These are phyloP conservation scores for Pseudoips prasinana DNA, from an alignment of 2,888 invertebrate species.

Conservation along the genomic window DNA sequence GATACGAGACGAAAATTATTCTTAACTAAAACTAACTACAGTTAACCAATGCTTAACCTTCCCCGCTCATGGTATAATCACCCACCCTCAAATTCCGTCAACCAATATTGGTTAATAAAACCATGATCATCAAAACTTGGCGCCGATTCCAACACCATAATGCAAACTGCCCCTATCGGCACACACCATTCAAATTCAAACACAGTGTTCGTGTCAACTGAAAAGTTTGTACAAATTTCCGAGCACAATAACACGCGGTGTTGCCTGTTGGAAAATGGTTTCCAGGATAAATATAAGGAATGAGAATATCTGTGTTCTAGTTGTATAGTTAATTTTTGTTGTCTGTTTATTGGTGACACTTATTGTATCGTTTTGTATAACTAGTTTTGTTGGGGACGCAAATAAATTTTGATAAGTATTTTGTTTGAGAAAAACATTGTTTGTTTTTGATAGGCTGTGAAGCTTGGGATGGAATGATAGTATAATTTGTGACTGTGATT, in stretches of 20 bases:
- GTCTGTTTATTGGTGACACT: slow-evolving; percentile 57
- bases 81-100: slow-evolving; percentile 39
- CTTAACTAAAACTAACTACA: too few relatives aligned
- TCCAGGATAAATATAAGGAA: slow-evolving; percentile 3
- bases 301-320: slow-evolving; percentile 23
- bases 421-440: slow-evolving; percentile 21
- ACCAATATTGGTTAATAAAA: slow-evolving; percentile 82
- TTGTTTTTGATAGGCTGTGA: slow-evolving; percentile 14
- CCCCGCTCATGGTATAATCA: slow-evolving; percentile 29
- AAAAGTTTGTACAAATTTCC: slow-evolving; percentile 9
- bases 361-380: slow-evolving; percentile 73
- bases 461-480: slow-evolving; percentile 4
- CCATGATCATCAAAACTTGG: slow-evolving; percentile 78
- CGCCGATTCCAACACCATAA: slow-evolving; percentile 58
- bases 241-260: slow-evolving; percentile 19
- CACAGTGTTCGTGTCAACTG: slow-evolving; percentile 19
- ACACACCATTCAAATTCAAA: slow-evolving; percentile 26
- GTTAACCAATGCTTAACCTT: slow-evolving; percentile 9
- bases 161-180: slow-evolving; percentile 38
- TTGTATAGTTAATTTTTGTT: slow-evolving; percentile 47
- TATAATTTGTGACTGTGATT: neutral
- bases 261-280: slow-evolving; percentile 25
- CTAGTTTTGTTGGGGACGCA: slow-evolving; percentile 47
- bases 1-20: too few relatives aligned
- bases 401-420: slow-evolving; percentile 33